Evolutionary conservation across 2,888 invertebrate genomes (phyloP).

Genomic region (Herminia tarsipennalis): DNA sequence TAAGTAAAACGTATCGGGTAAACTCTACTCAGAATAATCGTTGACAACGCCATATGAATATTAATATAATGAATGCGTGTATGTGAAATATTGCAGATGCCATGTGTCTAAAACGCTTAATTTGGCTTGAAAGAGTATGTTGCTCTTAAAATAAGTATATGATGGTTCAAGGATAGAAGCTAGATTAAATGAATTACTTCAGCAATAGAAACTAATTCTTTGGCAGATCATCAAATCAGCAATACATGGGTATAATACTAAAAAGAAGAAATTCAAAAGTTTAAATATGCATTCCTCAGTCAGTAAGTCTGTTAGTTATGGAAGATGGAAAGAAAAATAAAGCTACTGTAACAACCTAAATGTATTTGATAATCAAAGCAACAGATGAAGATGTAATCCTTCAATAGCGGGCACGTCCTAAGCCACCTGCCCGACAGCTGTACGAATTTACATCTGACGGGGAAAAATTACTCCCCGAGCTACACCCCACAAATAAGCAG

Average conservation of each 20-base stretch:
- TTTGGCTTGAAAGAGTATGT: constrained; percentile 19
- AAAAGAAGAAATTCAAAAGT: too few species aligned
- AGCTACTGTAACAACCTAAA: constrained; percentile 13
- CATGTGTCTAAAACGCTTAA: constrained; percentile 33
- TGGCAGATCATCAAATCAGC: too few species aligned
- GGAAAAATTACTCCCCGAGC: constrained; percentile 68
- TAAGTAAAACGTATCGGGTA: constrained; percentile 51
- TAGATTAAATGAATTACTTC: constrained; percentile 21
- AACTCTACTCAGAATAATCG: constrained; percentile 64
- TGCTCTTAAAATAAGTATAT: constrained; percentile 22
- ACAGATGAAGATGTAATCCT: constrained; percentile 52
- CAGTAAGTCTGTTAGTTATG: background rate
- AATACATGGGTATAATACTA: too few species aligned
- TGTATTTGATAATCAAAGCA: constrained; percentile 36
- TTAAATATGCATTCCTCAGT: background rate
- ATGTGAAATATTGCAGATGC: constrained; percentile 55
- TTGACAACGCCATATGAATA: constrained; percentile 66
- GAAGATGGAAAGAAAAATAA: constrained; percentile 2
- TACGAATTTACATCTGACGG: constrained; percentile 68
- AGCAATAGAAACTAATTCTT: too few species aligned
- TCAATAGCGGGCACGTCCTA: constrained; percentile 68
- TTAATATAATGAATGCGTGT: constrained; percentile 57
- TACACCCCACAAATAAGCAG: constrained; percentile 64
- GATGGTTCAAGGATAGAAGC: constrained; percentile 9
- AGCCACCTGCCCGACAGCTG: constrained; percentile 79